phyloP scores from a whole-genome alignment of 2,113 vertebrate genomes.

The Lepus americanus region DNA sequence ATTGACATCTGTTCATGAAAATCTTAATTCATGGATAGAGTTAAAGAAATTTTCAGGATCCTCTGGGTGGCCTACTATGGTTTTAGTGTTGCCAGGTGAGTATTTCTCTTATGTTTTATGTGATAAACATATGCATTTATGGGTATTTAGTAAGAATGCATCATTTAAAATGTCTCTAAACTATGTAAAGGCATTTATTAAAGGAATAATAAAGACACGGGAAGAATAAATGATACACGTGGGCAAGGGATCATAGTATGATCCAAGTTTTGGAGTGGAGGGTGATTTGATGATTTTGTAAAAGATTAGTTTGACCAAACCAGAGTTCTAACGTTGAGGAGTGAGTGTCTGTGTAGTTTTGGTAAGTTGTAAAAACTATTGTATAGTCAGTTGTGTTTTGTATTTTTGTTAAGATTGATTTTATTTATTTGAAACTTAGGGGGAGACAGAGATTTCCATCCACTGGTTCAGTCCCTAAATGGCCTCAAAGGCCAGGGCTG shows the following conservation, averaged over 20 bases:
- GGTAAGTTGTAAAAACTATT: no score
- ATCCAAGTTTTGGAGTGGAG: background rate
- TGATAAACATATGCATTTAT: background rate
- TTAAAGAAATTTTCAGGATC: slow-evolving; percentile 98
- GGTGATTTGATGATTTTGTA: background rate
- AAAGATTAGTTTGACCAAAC: background rate
- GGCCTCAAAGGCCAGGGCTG: no score
- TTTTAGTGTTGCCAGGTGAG: slow-evolving; percentile 96
- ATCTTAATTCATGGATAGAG: slow-evolving; percentile 98
- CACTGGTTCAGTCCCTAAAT: no score
- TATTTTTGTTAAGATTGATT: no score
- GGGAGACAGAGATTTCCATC: no score
- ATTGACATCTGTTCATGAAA: slow-evolving; percentile 92
- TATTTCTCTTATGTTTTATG: background rate
- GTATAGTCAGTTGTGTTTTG: no score
- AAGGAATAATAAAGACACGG: background rate
- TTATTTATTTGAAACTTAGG: no score
- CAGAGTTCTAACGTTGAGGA: background rate
- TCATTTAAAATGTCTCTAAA: slow-evolving; percentile 26
- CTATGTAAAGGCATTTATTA: slow-evolving; percentile 42
- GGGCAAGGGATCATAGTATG: background rate
- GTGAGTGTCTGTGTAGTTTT: background rate
- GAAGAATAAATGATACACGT: background rate
- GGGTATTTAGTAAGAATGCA: background rate
- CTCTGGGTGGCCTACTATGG: slow-evolving; percentile 96